A percentile compares a stretch with the other conserved stretches of the same genome.
Evolutionary conservation across 1,140 invertebrate species (phyloP).

Genomic region (Bathynomus jamesi): DNA sequence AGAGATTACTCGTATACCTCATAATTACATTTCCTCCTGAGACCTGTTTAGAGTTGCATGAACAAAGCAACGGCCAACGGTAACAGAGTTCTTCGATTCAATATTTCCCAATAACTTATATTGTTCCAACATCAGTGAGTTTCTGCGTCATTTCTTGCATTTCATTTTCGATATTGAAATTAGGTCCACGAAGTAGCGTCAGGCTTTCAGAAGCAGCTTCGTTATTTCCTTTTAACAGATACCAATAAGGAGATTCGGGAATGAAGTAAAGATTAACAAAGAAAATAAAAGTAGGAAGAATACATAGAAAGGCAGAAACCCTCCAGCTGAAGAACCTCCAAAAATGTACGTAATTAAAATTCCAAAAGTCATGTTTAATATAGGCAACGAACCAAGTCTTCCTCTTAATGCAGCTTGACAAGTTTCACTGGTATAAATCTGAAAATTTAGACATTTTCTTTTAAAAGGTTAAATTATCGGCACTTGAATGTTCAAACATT

Average conservation of each 20-base stretch:
- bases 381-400: slow-evolving; percentile 5
- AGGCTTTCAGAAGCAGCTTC: slow-evolving; percentile 8
- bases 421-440: not conserved
- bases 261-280: not conserved
- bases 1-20: slow-evolving; percentile 22
- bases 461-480: no score
- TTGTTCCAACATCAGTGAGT: slow-evolving; percentile 14
- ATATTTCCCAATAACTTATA: slow-evolving; percentile 12
- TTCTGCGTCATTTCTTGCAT: slow-evolving; percentile 17
- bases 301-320: slow-evolving; percentile 12
- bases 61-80: slow-evolving; percentile 22
- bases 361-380: slow-evolving; percentile 18
- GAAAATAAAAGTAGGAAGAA: not conserved
- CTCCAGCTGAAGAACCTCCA: slow-evolving; percentile 15
- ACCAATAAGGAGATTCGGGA: slow-evolving; percentile 27
- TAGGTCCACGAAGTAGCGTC: slow-evolving; percentile 12
- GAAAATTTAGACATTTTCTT: no score
- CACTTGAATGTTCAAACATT: no score
- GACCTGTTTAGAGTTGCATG: slow-evolving; percentile 19
- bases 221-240: slow-evolving; percentile 10
- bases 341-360: slow-evolving; percentile 15
- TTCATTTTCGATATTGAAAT: slow-evolving; percentile 10
- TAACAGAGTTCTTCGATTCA: slow-evolving; percentile 12
- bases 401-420: slow-evolving; percentile 4
- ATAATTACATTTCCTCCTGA: slow-evolving; percentile 24